These are phyloP conservation scores for Drosophila ustulata DNA, from an alignment of 2,888 invertebrate species.

Conservation along the genomic window DNA sequence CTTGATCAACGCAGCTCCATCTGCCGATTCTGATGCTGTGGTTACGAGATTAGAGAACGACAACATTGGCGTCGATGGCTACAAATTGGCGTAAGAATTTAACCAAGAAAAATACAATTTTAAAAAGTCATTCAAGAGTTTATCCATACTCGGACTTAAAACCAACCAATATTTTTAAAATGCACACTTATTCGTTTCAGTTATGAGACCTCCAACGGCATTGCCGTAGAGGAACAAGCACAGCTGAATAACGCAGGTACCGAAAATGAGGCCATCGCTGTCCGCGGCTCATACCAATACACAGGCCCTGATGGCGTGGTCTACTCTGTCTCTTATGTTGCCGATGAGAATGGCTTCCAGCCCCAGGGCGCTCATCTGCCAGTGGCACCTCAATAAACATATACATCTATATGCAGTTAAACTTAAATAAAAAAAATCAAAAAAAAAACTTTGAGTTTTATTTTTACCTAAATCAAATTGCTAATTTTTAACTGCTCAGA, in stretches of 20 bases:
- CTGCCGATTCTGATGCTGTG: constrained; percentile 85
- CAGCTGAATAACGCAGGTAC: neutral
- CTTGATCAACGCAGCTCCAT: neutral
- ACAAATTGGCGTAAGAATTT: constrained; percentile 76
- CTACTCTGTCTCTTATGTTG: neutral
- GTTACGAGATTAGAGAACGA: constrained; percentile 87
- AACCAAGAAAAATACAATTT: neutral
- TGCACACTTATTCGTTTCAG: neutral
- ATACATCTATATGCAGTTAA: too few relatives aligned
- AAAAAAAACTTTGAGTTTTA: too few relatives aligned
- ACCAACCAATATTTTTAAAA: neutral
- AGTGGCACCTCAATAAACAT: neutral
- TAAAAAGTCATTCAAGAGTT: too few relatives aligned
- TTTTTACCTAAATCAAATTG: too few relatives aligned
- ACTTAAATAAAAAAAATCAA: neutral
- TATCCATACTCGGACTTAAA: too few relatives aligned
- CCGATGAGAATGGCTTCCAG: constrained; percentile 21
- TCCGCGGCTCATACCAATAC: neutral
- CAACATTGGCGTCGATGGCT: constrained; percentile 80
- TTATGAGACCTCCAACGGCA: constrained; percentile 1
- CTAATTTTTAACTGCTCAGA: too few relatives aligned
- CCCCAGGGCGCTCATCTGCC: constrained; percentile 6
- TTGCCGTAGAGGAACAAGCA: neutral
- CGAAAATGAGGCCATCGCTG: neutral
- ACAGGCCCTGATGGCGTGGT: neutral